Percentiles rank a stretch among this genome's conserved stretches.
Conservation (phyloP, 2,113 vertebrate species). For the Poeciliopsis turrubarensis region DNA sequence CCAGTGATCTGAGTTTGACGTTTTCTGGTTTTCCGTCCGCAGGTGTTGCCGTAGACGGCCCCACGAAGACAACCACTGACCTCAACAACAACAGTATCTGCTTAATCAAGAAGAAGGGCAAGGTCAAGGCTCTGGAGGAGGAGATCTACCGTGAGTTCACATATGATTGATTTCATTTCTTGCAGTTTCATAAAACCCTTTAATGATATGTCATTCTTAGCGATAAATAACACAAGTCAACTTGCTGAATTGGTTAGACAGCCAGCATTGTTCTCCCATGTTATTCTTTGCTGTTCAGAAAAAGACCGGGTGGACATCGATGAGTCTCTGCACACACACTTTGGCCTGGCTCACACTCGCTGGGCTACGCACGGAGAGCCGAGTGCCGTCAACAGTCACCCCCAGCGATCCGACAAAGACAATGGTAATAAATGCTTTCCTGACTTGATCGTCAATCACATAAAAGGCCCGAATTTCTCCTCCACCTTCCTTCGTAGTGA, state of each 20-base stretch:
- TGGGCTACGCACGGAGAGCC: constrained; percentile 96
- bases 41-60: constrained; percentile 94
- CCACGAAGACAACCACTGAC: constrained; percentile 81
- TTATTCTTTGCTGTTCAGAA: constrained; percentile 73
- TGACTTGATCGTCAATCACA: not conserved
- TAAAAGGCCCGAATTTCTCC: not conserved
- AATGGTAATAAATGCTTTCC: constrained; percentile 82
- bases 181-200: accelerated
- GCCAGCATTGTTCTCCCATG: not conserved
- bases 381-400: constrained; percentile 91
- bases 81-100: constrained; percentile 79
- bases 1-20: not conserved
- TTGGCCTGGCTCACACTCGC: constrained; percentile 95
- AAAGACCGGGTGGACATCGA: constrained; percentile 89
- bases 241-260: not conserved
- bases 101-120: constrained; percentile 92
- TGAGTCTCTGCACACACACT: constrained; percentile 87
- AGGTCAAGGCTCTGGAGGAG: constrained; percentile 93
- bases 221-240: not conserved
- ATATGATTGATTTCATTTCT: not conserved
- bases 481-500: not conserved
- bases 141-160: constrained; percentile 89
- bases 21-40: not conserved
- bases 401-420: constrained; percentile 92
- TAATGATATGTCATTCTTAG: not conserved